Percentiles rank a stretch among this genome's conserved stretches.
These are phyloP conservation scores for Acanthosepion pharaonis DNA, from an alignment of 2,888 invertebrate genomes.

Conservation along the genomic window DNA sequence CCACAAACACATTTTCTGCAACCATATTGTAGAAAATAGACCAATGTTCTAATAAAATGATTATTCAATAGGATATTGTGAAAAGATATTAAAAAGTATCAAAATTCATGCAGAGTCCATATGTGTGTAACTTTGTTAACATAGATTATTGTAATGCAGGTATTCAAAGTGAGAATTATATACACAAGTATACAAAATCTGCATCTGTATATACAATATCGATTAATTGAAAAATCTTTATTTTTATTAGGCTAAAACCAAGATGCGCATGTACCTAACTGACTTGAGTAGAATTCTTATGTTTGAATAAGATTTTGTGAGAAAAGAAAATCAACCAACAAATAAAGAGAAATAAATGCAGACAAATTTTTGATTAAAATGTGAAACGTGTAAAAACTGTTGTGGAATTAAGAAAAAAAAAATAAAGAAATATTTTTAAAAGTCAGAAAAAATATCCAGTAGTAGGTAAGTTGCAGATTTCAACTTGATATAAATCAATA, in stretches of 20 bases:
- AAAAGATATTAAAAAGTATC: too few species aligned
- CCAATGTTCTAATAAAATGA: too few species aligned
- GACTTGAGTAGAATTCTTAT: not conserved
- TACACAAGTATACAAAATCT: not conserved
- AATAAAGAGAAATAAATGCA: not conserved
- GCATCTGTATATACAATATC: not conserved
- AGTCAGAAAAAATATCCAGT: not conserved
- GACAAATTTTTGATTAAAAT: conserved; percentile 14
- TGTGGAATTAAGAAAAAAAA: not conserved
- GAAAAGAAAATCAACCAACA: not conserved
- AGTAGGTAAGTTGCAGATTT: not conserved
- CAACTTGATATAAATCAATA: not conserved
- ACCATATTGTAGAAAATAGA: too few species aligned
- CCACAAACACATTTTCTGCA: too few species aligned
- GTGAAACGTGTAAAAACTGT: conserved; percentile 18
- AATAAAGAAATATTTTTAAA: not conserved
- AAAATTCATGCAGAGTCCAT: too few species aligned
- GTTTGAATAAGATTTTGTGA: not conserved
- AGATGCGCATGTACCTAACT: not conserved
- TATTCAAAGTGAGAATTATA: too few species aligned
- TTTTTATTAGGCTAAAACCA: not conserved
- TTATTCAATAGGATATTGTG: too few species aligned
- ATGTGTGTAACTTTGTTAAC: too few species aligned
- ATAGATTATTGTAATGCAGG: too few species aligned
- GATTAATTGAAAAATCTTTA: not conserved